phyloP scores from a whole-genome alignment of 2,797 vertebrate species.

The Sebastolobus alascanus region DNA sequence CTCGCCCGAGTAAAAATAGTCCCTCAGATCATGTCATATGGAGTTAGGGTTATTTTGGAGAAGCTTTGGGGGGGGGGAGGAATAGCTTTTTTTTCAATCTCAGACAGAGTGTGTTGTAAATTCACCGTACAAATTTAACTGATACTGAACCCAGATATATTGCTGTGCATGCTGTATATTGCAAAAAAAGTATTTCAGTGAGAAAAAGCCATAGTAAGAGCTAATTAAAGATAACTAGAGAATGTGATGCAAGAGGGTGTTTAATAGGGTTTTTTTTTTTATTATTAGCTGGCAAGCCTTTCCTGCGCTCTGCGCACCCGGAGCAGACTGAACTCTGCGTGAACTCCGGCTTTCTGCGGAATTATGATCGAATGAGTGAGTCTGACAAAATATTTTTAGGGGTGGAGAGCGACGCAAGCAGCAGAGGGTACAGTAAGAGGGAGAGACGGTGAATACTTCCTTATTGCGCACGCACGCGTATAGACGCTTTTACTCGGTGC shows the following conservation, averaged over 20 bases:
- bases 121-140: constrained; percentile 5
- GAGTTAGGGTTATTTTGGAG: constrained; percentile 61
- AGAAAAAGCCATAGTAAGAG: neutral
- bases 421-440: constrained; percentile 55
- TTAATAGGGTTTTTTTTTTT: constrained; percentile 36
- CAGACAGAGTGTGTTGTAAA: neutral
- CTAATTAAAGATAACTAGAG: constrained; percentile 50
- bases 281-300: constrained; percentile 52
- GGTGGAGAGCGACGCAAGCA: constrained; percentile 47
- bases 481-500: neutral
- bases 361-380: constrained; percentile 79
- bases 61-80: constrained; percentile 27
- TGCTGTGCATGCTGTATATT: neutral
- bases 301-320: constrained; percentile 47
- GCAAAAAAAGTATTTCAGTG: constrained; percentile 10
- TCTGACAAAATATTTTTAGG: constrained; percentile 76
- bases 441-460: constrained; percentile 25
- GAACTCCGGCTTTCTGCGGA: constrained; percentile 71
- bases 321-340: constrained; percentile 72
- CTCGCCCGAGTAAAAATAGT: constrained; percentile 68
- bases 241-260: constrained; percentile 45
- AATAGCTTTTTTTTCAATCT: constrained; percentile 1
- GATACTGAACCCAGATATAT: constrained; percentile 11
- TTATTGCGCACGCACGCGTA: neutral
- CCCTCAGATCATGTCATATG: constrained; percentile 65